These are phyloP conservation scores for Pimephales promelas DNA, from an alignment of 2,113 vertebrate species.

Conservation along the genomic window DNA sequence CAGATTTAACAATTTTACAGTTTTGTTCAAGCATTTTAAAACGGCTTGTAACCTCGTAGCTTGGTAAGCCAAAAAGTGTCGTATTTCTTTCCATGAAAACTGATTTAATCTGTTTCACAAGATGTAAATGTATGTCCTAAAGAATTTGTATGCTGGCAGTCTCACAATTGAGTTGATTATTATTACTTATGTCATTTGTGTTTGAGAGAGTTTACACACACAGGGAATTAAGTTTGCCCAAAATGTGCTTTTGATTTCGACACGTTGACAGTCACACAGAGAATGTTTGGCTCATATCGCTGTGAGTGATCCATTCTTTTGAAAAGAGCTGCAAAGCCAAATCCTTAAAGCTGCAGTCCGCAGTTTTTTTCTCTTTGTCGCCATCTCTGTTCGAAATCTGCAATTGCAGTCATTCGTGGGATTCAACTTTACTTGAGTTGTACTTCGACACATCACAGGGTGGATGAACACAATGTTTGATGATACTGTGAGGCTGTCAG, in stretches of 20 bases:
- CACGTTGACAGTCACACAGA: not conserved
- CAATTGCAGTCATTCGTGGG: too few relatives aligned
- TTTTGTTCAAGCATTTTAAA: slow-evolving; percentile 21
- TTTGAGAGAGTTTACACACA: slow-evolving; percentile 48
- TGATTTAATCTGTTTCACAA: slow-evolving; percentile 16
- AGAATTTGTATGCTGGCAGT: not conserved
- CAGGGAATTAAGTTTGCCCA: slow-evolving; percentile 41
- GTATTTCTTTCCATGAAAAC: slow-evolving; percentile 21
- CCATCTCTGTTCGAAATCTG: too few relatives aligned
- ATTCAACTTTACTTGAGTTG: too few relatives aligned
- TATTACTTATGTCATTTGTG: slow-evolving; percentile 49
- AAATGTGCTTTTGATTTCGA: slow-evolving; percentile 67
- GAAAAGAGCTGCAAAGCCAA: not conserved
- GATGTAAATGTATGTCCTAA: slow-evolving; percentile 3
- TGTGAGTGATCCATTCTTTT: not conserved
- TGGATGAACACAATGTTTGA: too few relatives aligned
- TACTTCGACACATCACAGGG: too few relatives aligned
- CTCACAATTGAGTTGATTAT: slow-evolving; percentile 19
- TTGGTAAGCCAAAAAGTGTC: not conserved
- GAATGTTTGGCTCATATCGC: not conserved
- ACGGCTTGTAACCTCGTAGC: not conserved
- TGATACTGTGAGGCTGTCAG: too few relatives aligned
- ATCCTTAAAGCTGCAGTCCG: too few relatives aligned
- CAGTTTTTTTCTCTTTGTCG: too few relatives aligned
- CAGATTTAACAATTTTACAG: not conserved